Evolutionary conservation across 2,888 invertebrate genomes (phyloP), one percentile per base, ranked within the genome.

Genomic region (Nymphalis c-album): DNA sequence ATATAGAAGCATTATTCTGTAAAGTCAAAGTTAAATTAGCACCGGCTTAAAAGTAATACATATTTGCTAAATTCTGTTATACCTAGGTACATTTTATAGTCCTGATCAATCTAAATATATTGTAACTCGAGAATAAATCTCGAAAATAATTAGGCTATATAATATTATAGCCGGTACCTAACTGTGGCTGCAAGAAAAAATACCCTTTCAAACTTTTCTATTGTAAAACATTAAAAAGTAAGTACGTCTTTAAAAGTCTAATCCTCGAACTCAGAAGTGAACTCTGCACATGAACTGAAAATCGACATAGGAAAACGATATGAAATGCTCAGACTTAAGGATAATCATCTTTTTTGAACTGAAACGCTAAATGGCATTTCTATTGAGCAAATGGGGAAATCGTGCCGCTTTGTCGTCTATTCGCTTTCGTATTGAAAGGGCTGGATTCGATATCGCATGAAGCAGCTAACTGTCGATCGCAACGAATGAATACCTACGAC

Each of bases 341-440:
- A 71, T 73, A 75, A 77, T 75, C 72, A 73, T 72, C 73, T 72
- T 78, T 78, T 80, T 80, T 78, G 74, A 80, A 82, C 79, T 74
- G 80, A 78, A 81, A 80, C 76, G 79, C 79, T 80, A 84, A 86
- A 86, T 85, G 83, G 82, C 80, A 79, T 85, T 85, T 83, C 83
- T 78, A 85, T 84, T 82, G 81, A 82, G 80, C 76, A 81, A 81
- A 83, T 82, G 80, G 80, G 75, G 75, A 77, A 80, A 77, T 80
- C 83, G 85, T 81, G 80, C 78, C 81, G 81, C 84, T 83, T 88
- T 87, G 86, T 87, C 81, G 81, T 77, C 80, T 76, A 78, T 80
- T 81, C 80, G 77, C 72, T 75, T 69, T 77, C 77, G 77, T 57
- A 84, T 82, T 86, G 84, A 86, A 88, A 87, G 81, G 81, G 77